Evolutionary conservation across 1,140 invertebrate species (phyloP).

Genomic region (Xylocopa sonorina): DNA sequence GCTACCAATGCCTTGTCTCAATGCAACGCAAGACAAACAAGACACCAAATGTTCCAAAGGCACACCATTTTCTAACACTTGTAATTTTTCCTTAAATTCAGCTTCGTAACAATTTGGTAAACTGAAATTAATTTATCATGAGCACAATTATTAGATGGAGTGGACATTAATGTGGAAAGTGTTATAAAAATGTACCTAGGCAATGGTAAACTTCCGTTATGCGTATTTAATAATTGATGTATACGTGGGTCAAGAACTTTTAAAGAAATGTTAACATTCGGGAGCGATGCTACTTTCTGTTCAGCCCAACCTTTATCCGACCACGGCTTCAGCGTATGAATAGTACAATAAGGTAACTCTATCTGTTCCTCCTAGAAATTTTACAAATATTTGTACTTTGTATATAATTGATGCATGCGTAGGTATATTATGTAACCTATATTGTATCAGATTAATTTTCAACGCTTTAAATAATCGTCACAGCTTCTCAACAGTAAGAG

Average conservation of each 20-base stretch:
- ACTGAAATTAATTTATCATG: conserved; percentile 79
- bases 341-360: conserved; percentile 85
- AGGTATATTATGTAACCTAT: neutral
- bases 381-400: conserved; percentile 9
- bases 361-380: conserved; percentile 79
- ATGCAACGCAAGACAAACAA: conserved; percentile 89
- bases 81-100: conserved; percentile 84
- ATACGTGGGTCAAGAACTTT: conserved; percentile 85
- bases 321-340: conserved; percentile 83
- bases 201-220: conserved; percentile 88
- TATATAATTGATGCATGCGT: neutral
- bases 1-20: conserved; percentile 82
- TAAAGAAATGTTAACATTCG: conserved; percentile 88
- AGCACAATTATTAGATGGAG: conserved; percentile 36
- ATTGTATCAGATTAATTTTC: conserved; percentile 48
- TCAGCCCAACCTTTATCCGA: conserved; percentile 89
- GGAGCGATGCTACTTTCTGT: conserved; percentile 86
- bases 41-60: conserved; percentile 93
- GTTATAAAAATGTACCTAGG: conserved; percentile 83
- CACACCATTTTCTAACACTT: conserved; percentile 86
- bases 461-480: conserved; percentile 77
- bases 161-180: neutral
- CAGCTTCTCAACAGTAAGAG: conserved; percentile 62
- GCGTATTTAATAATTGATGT: conserved; percentile 86
- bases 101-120: conserved; percentile 90